Evolutionary conservation across 2,888 invertebrate genomes (phyloP).

Genomic region (Cantharis rustica): DNA sequence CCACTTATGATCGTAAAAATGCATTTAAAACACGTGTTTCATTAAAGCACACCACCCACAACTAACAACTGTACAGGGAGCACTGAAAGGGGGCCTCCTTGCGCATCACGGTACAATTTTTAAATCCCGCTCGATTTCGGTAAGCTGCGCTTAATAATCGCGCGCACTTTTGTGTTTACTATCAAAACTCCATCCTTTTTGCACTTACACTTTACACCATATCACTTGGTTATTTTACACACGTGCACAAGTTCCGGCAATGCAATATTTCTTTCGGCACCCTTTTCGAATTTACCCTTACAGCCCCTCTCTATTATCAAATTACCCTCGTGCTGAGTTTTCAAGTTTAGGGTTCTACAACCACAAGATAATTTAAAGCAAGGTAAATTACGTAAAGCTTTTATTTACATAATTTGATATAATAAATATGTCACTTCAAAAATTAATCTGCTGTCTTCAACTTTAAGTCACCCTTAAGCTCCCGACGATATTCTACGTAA

Average conservation of each 20-base stretch:
- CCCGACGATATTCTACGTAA: neutral
- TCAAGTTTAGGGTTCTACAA: slow-evolving; percentile 12
- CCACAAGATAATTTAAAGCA: slow-evolving; percentile 2
- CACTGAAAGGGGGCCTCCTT: slow-evolving; percentile 34
- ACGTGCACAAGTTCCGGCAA: slow-evolving; percentile 16
- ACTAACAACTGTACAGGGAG: slow-evolving; percentile 37
- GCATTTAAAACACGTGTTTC: slow-evolving; percentile 34
- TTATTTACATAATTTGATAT: neutral
- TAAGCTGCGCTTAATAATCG: slow-evolving; percentile 35
- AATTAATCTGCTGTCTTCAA: neutral
- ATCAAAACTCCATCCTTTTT: slow-evolving; percentile 19
- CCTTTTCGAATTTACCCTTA: slow-evolving; percentile 10
- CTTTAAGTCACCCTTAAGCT: neutral
- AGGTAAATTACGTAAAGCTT: slow-evolving; percentile 1
- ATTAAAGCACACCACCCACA: slow-evolving; percentile 36
- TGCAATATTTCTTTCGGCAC: slow-evolving; percentile 22
- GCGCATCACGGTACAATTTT: slow-evolving; percentile 39
- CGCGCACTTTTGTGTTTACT: slow-evolving; percentile 39
- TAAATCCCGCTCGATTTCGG: slow-evolving; percentile 41
- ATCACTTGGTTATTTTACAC: neutral
- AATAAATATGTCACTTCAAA: neutral
- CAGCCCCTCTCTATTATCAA: slow-evolving; percentile 23
- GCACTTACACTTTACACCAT: neutral
- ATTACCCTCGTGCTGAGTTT: slow-evolving; percentile 26
- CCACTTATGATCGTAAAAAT: slow-evolving; percentile 1